phyloP scores from a whole-genome alignment of 2,888 invertebrate species.

The Ametastegia equiseti region DNA sequence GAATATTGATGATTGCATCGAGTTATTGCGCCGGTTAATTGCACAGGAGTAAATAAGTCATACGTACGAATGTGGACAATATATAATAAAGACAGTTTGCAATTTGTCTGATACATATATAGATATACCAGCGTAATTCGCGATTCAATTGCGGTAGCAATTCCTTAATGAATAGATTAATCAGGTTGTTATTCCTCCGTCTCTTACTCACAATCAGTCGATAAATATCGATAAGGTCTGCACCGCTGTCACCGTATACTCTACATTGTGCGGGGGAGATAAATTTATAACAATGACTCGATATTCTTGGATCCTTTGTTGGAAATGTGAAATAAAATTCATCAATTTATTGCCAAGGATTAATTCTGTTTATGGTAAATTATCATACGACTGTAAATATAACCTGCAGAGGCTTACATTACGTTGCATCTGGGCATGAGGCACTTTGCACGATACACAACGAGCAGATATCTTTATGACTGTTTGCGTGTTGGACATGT shows the following conservation, averaged over 20 bases:
- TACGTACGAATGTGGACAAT: neutral
- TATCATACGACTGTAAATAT: neutral
- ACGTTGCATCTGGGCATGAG: neutral
- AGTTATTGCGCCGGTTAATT: slow-evolving; percentile 7
- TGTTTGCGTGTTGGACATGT: neutral
- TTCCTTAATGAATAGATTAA: slow-evolving; percentile 37
- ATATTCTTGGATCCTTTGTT: neutral
- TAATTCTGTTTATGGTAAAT: neutral
- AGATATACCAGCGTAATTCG: neutral
- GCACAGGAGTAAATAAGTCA: neutral
- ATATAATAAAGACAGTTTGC: neutral
- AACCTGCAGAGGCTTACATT: neutral
- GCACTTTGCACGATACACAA: too few species aligned
- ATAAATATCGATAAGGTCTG: neutral
- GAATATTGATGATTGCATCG: neutral
- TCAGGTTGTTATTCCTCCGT: slow-evolving; percentile 13
- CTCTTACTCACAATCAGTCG: slow-evolving; percentile 3
- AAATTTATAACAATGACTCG: neutral
- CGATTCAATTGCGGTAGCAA: slow-evolving; percentile 20
- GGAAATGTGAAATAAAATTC: neutral
- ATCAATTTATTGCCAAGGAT: neutral
- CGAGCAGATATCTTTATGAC: neutral
- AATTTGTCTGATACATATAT: too few species aligned
- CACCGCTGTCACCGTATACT: neutral
- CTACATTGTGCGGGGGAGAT: neutral